Conservation (phyloP, 2,113 vertebrate genomes). For the Morphnarchus princeps region DNA sequence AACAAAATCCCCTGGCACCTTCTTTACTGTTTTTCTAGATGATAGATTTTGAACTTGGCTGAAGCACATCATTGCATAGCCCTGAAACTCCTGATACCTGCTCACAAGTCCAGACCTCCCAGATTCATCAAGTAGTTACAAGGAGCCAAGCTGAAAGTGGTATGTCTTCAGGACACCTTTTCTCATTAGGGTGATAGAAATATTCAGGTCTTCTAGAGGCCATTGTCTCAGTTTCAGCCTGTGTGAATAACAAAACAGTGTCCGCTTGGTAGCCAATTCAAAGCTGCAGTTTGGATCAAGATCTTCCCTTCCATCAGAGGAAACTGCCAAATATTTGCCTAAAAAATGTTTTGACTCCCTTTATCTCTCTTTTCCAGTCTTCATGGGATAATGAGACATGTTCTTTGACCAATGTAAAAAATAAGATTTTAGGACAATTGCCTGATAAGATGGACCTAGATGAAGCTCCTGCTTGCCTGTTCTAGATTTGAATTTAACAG, state of each 20-base stretch:
- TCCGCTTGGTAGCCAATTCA: fast-evolving
- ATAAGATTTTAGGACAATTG: neutral
- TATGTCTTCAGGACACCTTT: neutral
- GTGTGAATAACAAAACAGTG: neutral
- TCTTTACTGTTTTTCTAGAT: neutral
- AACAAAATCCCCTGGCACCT: neutral
- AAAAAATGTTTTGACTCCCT: neutral
- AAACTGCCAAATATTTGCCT: neutral
- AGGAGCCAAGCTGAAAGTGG: neutral
- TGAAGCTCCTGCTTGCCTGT: neutral
- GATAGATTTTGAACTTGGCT: neutral
- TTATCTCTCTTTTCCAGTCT: neutral
- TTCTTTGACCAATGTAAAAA: neutral
- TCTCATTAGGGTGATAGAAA: neutral
- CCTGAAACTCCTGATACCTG: neutral
- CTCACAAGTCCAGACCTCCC: neutral
- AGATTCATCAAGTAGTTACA: neutral
- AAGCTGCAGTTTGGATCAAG: neutral
- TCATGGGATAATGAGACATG: neutral
- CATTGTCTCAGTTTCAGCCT: neutral
- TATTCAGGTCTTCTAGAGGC: neutral
- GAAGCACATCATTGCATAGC: neutral
- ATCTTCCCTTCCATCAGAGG: neutral
- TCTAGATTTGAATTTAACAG: neutral
- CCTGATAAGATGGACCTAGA: neutral